Base-by-base conservation (phyloP, 2,888 invertebrate species). In the Cerceris ruficornis region DNA sequence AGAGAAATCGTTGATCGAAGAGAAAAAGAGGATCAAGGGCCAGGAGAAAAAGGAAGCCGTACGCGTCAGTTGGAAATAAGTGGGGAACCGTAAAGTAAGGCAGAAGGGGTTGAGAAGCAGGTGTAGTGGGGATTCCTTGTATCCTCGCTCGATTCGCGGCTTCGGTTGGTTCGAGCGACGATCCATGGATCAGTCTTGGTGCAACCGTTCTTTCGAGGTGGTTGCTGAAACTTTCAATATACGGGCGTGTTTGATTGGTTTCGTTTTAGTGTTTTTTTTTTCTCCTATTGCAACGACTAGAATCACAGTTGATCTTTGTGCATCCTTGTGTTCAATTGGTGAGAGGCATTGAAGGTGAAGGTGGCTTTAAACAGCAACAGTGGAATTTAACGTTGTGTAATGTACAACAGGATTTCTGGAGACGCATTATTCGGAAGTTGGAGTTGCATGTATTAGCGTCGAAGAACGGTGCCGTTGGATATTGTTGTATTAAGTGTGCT, bases 171-270 rank as follows among this genome's bases (percentile, higher is more conserved):
- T 13, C 71, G 55, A n/a, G 58, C 55, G 55, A 14, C 86, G 88
- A 85, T 86, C 83, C 84, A 80, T 85, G 81, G 86, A 86, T 89
- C 89, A 89, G 90, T 90, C 88, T 82, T 72, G 78, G 77, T 84
- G 82, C 82, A 82, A 78, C 86, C 86, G 88, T 83, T 86, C 81
- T 83, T 83, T 79, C 83, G 81, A 62, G 41, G 58, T 60, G 82
- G 82, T 83, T 69, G 70, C 60, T 11, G n/a, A 13, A 46, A 14
- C 15, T 55, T 62, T 13, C 9, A n/a, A 11, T 11, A 15, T 13
- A 14, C 28, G 41, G n/a, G 17, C 17, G 43, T 13, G 15, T 46
- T 8, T 14, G 11, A 2, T 2, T 46, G 11, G 1, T 46, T 11
- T 8, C 46, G 46, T 46, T 46, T 46, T 46, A 11, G 46, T 4